These are phyloP conservation scores for Galeruca laticollis DNA, from an alignment of 2,888 invertebrate species.

Conservation along the genomic window DNA sequence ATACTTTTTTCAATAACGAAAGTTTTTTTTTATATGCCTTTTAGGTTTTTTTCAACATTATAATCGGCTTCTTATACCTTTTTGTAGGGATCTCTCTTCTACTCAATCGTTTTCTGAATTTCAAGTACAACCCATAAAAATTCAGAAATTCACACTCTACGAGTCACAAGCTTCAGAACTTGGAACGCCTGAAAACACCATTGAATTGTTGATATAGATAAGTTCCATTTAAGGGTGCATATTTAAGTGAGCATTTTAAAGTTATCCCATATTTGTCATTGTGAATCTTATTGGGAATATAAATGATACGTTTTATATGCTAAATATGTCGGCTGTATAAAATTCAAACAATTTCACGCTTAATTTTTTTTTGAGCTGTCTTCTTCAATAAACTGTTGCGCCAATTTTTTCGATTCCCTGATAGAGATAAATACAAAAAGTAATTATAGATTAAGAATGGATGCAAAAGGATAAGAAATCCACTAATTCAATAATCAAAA, in stretches of 20 bases:
- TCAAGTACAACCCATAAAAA: constrained; percentile 11
- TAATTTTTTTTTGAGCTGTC: background rate
- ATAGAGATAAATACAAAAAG: too few relatives aligned
- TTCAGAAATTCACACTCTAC: constrained; percentile 17
- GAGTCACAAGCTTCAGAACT: constrained; percentile 1
- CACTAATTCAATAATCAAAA: too few relatives aligned
- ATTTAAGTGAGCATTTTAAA: background rate
- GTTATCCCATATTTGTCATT: background rate
- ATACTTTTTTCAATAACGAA: background rate
- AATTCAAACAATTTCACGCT: too few relatives aligned
- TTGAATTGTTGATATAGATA: constrained; percentile 15
- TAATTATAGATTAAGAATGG: too few relatives aligned
- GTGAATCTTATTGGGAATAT: background rate
- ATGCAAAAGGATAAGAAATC: too few relatives aligned
- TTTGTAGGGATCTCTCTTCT: background rate
- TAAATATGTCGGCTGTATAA: background rate
- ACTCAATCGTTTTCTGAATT: constrained; percentile 11
- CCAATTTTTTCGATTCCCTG: too few relatives aligned
- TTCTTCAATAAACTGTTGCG: background rate
- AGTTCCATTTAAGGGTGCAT: constrained; percentile 6
- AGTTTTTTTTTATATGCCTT: background rate
- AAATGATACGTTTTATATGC: background rate
- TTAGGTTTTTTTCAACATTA: constrained; percentile 3
- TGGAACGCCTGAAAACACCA: constrained; percentile 10
- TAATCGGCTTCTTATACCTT: constrained; percentile 6